These are phyloP conservation scores for Promerops cafer DNA, from an alignment of 2,113 vertebrate genomes.

Conservation along the genomic window DNA sequence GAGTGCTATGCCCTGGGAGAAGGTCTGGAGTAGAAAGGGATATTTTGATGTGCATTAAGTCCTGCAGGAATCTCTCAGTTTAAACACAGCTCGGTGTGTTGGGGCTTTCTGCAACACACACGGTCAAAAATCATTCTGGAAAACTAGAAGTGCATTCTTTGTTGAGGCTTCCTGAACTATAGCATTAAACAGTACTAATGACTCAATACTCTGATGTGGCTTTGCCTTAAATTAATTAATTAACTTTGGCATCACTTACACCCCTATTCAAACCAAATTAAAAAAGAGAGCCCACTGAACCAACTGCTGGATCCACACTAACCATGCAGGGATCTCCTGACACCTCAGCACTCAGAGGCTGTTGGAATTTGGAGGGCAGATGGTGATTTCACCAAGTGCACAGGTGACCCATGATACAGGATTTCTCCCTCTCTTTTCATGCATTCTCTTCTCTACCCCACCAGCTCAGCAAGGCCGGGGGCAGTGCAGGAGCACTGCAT, in stretches of 20 bases:
- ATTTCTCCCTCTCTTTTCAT: rapidly evolving
- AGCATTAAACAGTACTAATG: not conserved
- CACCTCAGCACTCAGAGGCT: not conserved
- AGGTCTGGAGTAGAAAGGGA: not conserved
- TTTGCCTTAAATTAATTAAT: not conserved
- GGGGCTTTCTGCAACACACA: not conserved
- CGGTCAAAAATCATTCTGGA: rapidly evolving
- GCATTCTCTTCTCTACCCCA: not conserved
- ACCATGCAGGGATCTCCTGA: not conserved
- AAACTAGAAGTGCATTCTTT: not conserved
- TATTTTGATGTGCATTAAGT: not conserved
- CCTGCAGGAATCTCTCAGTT: not conserved
- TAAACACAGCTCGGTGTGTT: rapidly evolving
- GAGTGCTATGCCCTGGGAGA: not conserved
- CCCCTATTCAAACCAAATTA: not conserved
- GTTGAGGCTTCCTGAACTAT: not conserved
- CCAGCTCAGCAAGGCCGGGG: rapidly evolving
- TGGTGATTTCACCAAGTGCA: not conserved
- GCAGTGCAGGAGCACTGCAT: not conserved
- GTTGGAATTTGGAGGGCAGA: not conserved
- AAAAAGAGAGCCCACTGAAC: not conserved
- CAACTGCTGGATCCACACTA: not conserved
- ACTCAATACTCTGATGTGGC: not conserved
- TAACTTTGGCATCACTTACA: not conserved
- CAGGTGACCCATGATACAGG: not conserved